Evolutionary conservation across 2,113 vertebrate genomes (phyloP), one percentile per base, ranked within the genome.

Genomic region (Pseudopodoces humilis): DNA sequence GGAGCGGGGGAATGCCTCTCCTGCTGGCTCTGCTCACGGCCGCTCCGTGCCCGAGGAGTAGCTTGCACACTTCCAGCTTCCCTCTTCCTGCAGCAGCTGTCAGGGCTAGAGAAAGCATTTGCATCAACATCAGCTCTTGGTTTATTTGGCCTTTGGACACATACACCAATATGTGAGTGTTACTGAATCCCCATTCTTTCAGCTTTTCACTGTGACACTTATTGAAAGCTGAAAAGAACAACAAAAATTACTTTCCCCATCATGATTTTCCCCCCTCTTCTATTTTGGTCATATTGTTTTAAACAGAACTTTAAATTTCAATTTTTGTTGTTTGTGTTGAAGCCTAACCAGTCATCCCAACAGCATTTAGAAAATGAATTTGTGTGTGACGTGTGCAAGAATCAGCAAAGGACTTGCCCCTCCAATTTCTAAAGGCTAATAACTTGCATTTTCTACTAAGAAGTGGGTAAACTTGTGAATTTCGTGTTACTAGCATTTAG

Each of bases 31-130:
- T 98, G 12, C 97, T 98, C 88, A 99, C 99, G 11, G 96, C 96
- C 0, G 98, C 99, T 30, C 98, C 99, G 1, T 58, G 96, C 60
- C 98, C 98, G 65, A 99, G 95, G 44, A 99, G 98, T 11, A 98
- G 94, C 63, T 97, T 90, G 15, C 99, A 99, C 10, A 99, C 98
- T 4, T 99, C 99, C 98, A 99, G 97, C 95, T 99, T 99, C 33
- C 99, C 99, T 83, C 99, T 96, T 75, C 99, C 99, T 0, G 99
- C 98, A 5, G 99, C 99, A 7, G 99, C 99, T 6, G 99, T 99
- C 93, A 99, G 97, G 46, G 99, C 99, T 99, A 50, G 50, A 88
- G 65, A 92, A 41, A 95, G 72, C 55, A 49, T 4, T 13, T 9
- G 31, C 35, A 68, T 67, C 71, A 91, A 2, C 65, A 58, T 7